phyloP scores from a whole-genome alignment of 2,888 invertebrate species.

The Ophion obscuratus region DNA sequence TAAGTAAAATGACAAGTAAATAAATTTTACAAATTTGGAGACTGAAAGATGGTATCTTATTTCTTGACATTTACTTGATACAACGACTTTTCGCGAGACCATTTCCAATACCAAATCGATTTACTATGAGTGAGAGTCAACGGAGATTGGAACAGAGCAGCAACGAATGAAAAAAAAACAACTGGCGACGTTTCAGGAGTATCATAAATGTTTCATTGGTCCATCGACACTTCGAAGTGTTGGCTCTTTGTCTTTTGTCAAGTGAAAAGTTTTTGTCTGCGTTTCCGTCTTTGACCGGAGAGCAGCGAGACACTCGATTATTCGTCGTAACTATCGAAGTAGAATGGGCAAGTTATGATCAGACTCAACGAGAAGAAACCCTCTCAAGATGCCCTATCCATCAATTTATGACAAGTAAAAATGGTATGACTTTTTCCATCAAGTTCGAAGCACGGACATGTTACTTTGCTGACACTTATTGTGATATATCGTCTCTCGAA shows the following conservation, averaged over 20 bases:
- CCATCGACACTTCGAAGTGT: background rate
- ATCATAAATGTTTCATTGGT: slow-evolving; percentile 21
- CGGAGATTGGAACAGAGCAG: background rate
- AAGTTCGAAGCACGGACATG: background rate
- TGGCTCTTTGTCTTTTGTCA: background rate
- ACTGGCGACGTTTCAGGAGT: slow-evolving; percentile 9
- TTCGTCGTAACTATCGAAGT: slow-evolving; percentile 17
- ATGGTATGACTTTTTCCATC: background rate
- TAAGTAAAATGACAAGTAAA: background rate
- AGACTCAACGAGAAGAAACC: background rate
- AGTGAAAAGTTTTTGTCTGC: background rate
- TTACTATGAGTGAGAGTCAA: no score
- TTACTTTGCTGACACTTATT: background rate
- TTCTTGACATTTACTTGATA: background rate
- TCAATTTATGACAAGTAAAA: slow-evolving; percentile 18
- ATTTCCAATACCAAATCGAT: slow-evolving; percentile 60
- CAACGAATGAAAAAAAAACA: background rate
- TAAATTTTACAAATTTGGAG: background rate
- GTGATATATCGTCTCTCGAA: background rate
- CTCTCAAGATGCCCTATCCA: background rate
- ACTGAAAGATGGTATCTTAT: background rate
- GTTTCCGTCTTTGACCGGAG: background rate
- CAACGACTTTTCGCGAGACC: slow-evolving; percentile 15
- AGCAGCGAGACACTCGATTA: slow-evolving; percentile 33
- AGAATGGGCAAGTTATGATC: slow-evolving; percentile 11